Evolutionary conservation across 2,888 invertebrate genomes (phyloP).

Genomic region (Automeris io): DNA sequence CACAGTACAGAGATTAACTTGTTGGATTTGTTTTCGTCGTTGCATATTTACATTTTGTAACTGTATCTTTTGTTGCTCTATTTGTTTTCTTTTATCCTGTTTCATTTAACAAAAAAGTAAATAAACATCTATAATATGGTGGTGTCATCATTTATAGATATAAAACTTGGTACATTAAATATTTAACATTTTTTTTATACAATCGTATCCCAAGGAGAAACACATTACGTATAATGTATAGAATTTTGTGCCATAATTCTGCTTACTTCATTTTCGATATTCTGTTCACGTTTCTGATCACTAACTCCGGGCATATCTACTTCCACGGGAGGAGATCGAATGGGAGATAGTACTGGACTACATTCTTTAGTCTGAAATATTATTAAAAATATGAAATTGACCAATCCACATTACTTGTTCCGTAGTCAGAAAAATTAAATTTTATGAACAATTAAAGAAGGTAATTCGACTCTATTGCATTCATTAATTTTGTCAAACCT

Average conservation of each 20-base stretch:
- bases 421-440: too few species aligned
- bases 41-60: constrained; percentile 23
- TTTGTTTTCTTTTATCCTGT: constrained; percentile 43
- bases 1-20: constrained; percentile 43
- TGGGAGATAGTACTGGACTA: not conserved
- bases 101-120: constrained; percentile 8
- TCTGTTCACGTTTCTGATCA: not conserved
- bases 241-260: too few species aligned
- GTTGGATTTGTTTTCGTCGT: constrained; percentile 34
- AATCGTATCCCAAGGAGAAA: too few species aligned
- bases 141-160: too few species aligned
- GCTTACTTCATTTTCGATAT: not conserved
- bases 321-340: not conserved
- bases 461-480: too few species aligned
- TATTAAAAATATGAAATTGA: too few species aligned
- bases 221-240: too few species aligned
- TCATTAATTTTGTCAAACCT: constrained; percentile 38
- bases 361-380: not conserved
- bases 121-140: not conserved
- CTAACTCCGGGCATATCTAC: not conserved
- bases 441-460: too few species aligned
- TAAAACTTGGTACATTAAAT: too few species aligned
- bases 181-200: too few species aligned
- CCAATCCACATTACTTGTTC: too few species aligned
- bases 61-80: constrained; percentile 36